Base-by-base conservation (phyloP, 1,140 invertebrate species). In the Drosophila simulans region DNA sequence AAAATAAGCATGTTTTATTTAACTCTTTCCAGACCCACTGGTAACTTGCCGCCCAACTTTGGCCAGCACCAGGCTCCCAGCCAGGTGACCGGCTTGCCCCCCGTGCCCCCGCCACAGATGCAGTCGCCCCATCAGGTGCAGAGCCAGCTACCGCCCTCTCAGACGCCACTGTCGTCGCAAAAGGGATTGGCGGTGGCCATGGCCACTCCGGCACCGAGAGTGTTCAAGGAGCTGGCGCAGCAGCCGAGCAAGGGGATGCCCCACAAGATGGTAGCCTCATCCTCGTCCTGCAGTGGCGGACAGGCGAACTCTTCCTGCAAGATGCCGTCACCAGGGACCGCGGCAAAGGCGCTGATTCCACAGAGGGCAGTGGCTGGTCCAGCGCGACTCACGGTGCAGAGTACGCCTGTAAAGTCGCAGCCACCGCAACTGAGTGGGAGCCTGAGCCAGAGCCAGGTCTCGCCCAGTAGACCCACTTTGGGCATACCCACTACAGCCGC, bases 351-450 rank as follows among this genome's bases (percentile, higher is more conserved):
- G 0, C 57, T 63, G 34, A 62, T 85, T 42, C 91, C 92, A 11
- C 90, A 92, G 52, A 54, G 91, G 5, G 66, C 92, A 17, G 76
- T 91, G 17, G 80, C 86, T 4, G 91, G 79, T 31, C 92, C 77
- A 63, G 88, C 90, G 15, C 78, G 83, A 5, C 91, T 93, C 43
- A 94, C 93, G 4, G 94, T 93, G 5, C 93, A 93, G 81, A 94
- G 93, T 64, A 93, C 93, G 17, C 93, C 93, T 11, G 93, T 94
- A 20, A 93, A 94, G 70, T 93, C 95, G 54, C 95, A 96, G 92
- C 95, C 95, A 49, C 92, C 93, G 0, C 94, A 94, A 82, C 92
- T 93, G 56, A 94, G 93, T 70, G 93, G 93, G 43, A 94, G 93
- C 3, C 80, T 94, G 10, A 22, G 59, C 52, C 81, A 83, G 31